Evolutionary conservation across 1,140 invertebrate genomes (phyloP).

Genomic region (Magallana angulata): DNA sequence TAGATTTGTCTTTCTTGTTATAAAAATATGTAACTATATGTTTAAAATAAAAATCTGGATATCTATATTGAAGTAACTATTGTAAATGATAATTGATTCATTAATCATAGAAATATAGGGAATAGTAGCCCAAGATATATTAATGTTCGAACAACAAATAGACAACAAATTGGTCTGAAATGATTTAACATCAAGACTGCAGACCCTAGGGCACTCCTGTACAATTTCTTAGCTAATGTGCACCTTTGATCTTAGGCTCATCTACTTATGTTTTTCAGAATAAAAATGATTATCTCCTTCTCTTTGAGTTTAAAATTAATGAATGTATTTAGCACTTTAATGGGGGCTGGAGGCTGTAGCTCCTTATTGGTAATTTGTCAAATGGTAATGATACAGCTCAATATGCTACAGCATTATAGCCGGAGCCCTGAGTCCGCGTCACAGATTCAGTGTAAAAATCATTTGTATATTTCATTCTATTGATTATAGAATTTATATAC

Average conservation of each 20-base stretch:
- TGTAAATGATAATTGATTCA: too few species aligned
- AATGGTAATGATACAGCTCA: not conserved
- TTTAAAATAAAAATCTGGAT: too few species aligned
- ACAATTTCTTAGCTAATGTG: slow-evolving; percentile 23
- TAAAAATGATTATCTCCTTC: slow-evolving; percentile 37
- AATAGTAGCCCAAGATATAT: too few species aligned
- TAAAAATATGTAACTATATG: too few species aligned
- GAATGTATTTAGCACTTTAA: slow-evolving; percentile 20
- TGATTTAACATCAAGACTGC: not conserved
- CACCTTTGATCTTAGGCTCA: slow-evolving; percentile 19
- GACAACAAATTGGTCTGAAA: not conserved
- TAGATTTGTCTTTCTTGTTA: too few species aligned
- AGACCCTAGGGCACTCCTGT: not conserved
- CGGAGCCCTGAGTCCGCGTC: not conserved
- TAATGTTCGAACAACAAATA: not conserved
- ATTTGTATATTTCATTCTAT: slow-evolving; percentile 30
- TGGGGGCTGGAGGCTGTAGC: not conserved
- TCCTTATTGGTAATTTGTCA: slow-evolving; percentile 34
- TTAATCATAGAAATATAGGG: too few species aligned
- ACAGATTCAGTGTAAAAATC: slow-evolving; percentile 20
- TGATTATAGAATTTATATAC: slow-evolving; percentile 35
- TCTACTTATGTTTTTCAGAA: slow-evolving; percentile 33
- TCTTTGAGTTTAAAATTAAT: slow-evolving; percentile 33
- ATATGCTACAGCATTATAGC: not conserved
- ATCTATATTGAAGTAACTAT: too few species aligned